A percentile compares a stretch with the other conserved stretches of the same genome.
These are phyloP conservation scores for Stenolophus ochropezus DNA, from an alignment of 2,888 invertebrate species.

Conservation along the genomic window DNA sequence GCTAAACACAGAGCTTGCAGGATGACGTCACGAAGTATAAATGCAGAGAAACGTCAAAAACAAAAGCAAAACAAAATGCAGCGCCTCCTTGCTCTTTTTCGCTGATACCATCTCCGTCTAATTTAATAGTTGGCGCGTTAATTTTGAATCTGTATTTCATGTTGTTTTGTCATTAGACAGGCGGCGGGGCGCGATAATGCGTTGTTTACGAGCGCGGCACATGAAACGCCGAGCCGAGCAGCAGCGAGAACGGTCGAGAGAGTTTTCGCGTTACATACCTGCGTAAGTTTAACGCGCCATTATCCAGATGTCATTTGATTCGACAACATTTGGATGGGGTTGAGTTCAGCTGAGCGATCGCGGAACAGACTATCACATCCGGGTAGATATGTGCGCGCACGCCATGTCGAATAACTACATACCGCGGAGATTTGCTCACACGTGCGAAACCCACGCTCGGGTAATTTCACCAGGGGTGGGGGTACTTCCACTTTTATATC, in stretches of 20 bases:
- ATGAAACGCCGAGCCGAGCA: constrained; percentile 43
- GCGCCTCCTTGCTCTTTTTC: constrained; percentile 19
- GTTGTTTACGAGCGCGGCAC: constrained; percentile 49
- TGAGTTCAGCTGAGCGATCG: constrained; percentile 27
- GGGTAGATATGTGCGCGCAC: constrained; percentile 2
- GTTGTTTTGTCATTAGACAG: constrained; percentile 58
- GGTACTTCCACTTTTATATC: neutral
- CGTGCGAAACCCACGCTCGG: neutral
- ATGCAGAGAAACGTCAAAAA: too few relatives aligned
- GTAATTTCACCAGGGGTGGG: neutral
- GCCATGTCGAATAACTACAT: constrained; percentile 12
- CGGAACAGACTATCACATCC: constrained; percentile 35
- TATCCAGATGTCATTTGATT: constrained; percentile 43
- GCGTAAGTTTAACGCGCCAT: constrained; percentile 47
- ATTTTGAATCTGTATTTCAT: constrained; percentile 53
- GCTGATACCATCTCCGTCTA: constrained; percentile 25
- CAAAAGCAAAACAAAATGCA: too few relatives aligned
- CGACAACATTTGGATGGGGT: constrained; percentile 20
- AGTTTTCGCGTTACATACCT: constrained; percentile 29
- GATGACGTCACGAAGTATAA: too few relatives aligned
- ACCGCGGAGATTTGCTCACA: constrained; percentile 5
- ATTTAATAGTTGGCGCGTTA: constrained; percentile 50
- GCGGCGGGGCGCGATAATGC: constrained; percentile 51
- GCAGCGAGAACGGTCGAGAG: constrained; percentile 1
- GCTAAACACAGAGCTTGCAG: too few relatives aligned